Evolutionary conservation across 2,797 vertebrate genomes (phyloP), one percentile per base, ranked within the genome.

Genomic region (Bovichtus diacanthus): DNA sequence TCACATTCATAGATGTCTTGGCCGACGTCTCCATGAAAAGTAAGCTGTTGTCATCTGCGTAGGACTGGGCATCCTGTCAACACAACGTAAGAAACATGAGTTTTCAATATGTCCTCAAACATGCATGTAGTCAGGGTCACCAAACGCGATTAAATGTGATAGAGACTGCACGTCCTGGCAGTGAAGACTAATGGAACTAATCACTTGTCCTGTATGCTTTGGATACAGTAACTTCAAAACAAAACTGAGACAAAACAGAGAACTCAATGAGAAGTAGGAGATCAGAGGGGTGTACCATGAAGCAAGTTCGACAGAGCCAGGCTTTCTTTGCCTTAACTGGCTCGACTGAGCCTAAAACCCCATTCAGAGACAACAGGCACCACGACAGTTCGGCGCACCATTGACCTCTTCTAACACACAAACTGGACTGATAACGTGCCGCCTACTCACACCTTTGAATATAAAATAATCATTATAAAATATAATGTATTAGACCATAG

Each of bases 11-110:
- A 74, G 98, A 98, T n/a, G 98, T 99, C 94, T 99, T 99, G 76
- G 98, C 98, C 54, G 98, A 99, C 0, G 98, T 99, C 93, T 99
- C 98, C 98, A 99, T 99, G 92, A 99, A 99, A 88, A 99, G 95
- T 94, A 99, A 95, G 86, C 97, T 99, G 95, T 99, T 99, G 91
- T 99, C 98, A 85, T 99, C 98, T 92, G 98, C 98, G 58, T 99
- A 99, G 53, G 97, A 97, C 92, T 99, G 97, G 82, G 98, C 98
- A 89, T 98, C 97, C 98, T 99, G 93, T 76, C 89, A 92, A 90
- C 46, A 88, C 23, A 68, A 58, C 0, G 6, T 18, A 49, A 80
- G 60, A 31, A 75, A 1, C 54, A 49, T 16, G 3, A 50, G 23
- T 49, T 56, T 58, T 76, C 11, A 56, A 50, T 31, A 18, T 4